Evolutionary conservation across 2,113 vertebrate species (phyloP), one percentile per base, ranked within the genome.

Genomic region (Gasterosteus aculeatus): DNA sequence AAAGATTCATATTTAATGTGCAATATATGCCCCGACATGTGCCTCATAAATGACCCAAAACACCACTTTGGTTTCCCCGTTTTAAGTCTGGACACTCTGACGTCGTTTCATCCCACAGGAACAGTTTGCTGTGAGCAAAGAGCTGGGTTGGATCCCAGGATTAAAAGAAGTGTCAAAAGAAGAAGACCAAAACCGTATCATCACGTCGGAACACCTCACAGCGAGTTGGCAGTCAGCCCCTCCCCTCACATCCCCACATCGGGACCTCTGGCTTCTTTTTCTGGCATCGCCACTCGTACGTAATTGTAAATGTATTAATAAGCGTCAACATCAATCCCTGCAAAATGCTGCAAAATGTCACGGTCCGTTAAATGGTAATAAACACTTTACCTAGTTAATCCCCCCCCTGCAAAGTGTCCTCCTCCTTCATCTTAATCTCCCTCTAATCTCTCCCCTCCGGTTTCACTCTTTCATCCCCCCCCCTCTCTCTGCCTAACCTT

Each of bases 151-250:
- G 72, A 80, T 69, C 64, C 44, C 46, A 6, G 49, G 76, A 73
- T 85, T 77, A 70, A 72, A 72, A 71, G 56, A 82, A 16, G n/a
- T 85, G 78, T 87, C 86, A 84, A 68, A 78, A 69, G 39, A 51
- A 9, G 12, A 74, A 78, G 74, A 75, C 61, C 83, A 82, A 80
- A 72, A 46, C 16, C 6, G 41, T 42, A 81, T 76, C 72, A 62
- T 73, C 38, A 54, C 63, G 53, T 72, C 68, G 67, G 77, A 84
- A 69, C 53, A 74, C 78, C 65, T 63, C 69, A 76, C 71, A 53
- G 77, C 42, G 29, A 33, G 64, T 63, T 72, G 72, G 77, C 77
- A 76, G 74, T 74, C 72, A 72, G 69, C 86, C 56, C 73, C 26
- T 78, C 38, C 41, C 46, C 46, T 51, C 75, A 68, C 63, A 81